Conservation (phyloP, 2,888 invertebrate species). For the Galerucella nymphaeae region DNA sequence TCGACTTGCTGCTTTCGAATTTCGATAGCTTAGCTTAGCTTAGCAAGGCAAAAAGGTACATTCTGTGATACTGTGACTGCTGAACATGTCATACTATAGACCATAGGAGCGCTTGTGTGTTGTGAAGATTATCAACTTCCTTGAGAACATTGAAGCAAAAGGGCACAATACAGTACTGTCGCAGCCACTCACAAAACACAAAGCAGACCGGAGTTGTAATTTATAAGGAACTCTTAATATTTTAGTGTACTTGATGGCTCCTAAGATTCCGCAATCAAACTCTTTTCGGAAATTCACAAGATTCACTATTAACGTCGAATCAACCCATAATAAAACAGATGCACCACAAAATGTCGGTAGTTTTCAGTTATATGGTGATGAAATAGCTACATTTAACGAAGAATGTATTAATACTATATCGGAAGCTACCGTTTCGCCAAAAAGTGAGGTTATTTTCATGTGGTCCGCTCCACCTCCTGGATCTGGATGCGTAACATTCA, state of each 20-base stretch:
- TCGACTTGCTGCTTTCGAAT: no score
- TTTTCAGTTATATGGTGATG: conserved; percentile 77
- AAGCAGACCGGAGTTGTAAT: background rate
- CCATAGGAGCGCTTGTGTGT: no score
- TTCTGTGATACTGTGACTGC: no score
- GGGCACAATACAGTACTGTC: background rate
- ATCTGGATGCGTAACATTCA: conserved; percentile 88
- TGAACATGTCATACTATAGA: no score
- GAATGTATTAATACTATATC: conserved; percentile 87
- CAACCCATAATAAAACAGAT: conserved; percentile 66
- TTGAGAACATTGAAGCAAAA: no score
- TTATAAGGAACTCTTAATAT: background rate
- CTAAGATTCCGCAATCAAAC: conserved; percentile 61
- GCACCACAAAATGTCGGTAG: conserved; percentile 73
- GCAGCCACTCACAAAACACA: background rate
- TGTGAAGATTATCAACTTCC: no score
- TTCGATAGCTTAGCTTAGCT: no score
- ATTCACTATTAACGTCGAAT: conserved; percentile 82
- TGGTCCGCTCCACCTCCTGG: conserved; percentile 91
- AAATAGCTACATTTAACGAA: conserved; percentile 78
- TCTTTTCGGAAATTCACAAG: conserved; percentile 78
- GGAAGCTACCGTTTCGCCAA: conserved; percentile 82
- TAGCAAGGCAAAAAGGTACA: no score
- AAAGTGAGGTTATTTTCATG: conserved; percentile 86
- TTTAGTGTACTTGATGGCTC: conserved; percentile 65